phyloP scores from a whole-genome alignment of 2,888 invertebrate genomes.

The Chaitophorus viminalis region DNA sequence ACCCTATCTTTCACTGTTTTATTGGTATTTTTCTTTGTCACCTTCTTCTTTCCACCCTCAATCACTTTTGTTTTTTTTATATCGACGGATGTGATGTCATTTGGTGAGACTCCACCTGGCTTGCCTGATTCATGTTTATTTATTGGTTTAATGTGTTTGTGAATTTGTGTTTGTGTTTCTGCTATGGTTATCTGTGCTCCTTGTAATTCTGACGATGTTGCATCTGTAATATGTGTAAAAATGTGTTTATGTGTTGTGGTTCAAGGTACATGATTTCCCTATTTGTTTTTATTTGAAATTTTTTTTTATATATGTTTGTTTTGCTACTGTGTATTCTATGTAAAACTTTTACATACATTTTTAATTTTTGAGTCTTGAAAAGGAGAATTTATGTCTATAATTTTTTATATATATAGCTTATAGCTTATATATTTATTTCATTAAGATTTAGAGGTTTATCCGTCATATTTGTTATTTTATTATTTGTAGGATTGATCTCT shows the following conservation, averaged over 20 bases:
- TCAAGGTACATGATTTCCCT: neutral
- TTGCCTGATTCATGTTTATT: slow-evolving; percentile 62
- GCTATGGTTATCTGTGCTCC: slow-evolving; percentile 3
- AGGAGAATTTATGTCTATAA: too few species aligned
- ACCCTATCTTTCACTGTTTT: slow-evolving; percentile 66
- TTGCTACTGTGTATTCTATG: too few species aligned
- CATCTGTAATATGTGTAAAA: slow-evolving; percentile 56
- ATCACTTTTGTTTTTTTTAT: slow-evolving; percentile 61
- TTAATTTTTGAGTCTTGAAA: neutral
- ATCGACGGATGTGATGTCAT: neutral
- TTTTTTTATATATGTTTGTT: too few species aligned
- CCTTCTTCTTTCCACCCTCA: slow-evolving; percentile 63
- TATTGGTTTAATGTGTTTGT: slow-evolving; percentile 65
- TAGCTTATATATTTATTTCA: too few species aligned
- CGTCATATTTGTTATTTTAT: too few species aligned
- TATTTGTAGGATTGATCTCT: too few species aligned
- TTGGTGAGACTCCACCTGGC: slow-evolving; percentile 65
- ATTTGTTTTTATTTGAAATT: neutral
- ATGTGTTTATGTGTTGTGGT: slow-evolving; percentile 46
- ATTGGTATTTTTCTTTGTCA: slow-evolving; percentile 63
- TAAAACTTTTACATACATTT: too few species aligned
- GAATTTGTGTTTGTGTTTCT: slow-evolving; percentile 25
- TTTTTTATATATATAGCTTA: too few species aligned
- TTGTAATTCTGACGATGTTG: neutral
- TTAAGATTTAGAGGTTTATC: too few species aligned